Base-by-base conservation (phyloP, 1,140 invertebrate genomes). In the Neomicropteryx cornuta region DNA sequence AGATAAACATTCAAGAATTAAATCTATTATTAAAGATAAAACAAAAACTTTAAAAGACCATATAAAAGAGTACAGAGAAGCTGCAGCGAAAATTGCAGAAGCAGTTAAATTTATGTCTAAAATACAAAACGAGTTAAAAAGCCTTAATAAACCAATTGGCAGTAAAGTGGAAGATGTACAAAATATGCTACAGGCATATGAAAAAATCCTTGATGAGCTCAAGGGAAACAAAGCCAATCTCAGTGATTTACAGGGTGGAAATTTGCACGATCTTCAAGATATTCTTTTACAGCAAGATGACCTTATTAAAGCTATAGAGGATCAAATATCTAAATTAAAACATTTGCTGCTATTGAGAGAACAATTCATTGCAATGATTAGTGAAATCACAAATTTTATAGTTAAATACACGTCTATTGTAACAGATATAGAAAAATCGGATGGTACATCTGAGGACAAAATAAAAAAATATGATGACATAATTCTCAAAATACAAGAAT, bases 401-500 rank as follows among this genome's bases (percentile, higher is more conserved):
- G 75, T 80, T 17, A 88, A 89, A 52, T 91, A 91, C 52, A 87
- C 84, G 0, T 81, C 87, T 52, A 74, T 92, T 6, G 79, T 94
- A 1, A 72, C 78, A 13, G 83, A 88, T 42, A 84, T 94, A 44
- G 86, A 93, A 52, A 83, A 80, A 51, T 76, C 78, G 2, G 81
- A 81, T 20, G 76, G 80, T 24, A 77, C 83, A 1, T 72, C 86
- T 3, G 79, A 88, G 54, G 87, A 91, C 22, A 92, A 92, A 55
- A 87, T 96, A 27, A 83, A 85, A 46, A 78, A 80, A 41, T 94
- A 92, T 47, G 81, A 91, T 55, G 83, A 89, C 47, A 77, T 84
- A 0, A 86, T 87, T 44, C 52, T 76, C 0, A 87, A 87, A 51
- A 88, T 89, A 30, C 85, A 89, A 61, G 83, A 87, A 51, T 88